Evolutionary conservation across 2,888 invertebrate genomes (phyloP).

Genomic region (Apeira syringaria): DNA sequence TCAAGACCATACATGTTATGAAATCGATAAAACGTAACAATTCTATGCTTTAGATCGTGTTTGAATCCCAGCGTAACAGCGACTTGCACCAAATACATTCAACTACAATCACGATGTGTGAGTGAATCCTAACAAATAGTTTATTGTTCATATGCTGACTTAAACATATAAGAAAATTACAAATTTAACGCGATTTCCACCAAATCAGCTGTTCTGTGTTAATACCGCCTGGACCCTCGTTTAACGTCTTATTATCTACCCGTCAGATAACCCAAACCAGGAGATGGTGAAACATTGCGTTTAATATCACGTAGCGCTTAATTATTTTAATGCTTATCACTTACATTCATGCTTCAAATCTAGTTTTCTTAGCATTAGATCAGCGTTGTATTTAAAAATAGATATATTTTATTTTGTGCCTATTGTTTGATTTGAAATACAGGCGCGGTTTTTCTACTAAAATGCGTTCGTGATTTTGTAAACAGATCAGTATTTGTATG

Average conservation of each 20-base stretch:
- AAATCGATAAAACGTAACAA: no score
- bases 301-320: conserved; percentile 28
- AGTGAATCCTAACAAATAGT: no score
- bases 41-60: no score
- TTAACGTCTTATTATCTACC: conserved; percentile 22
- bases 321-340: conserved; percentile 36
- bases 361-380: conserved; percentile 2
- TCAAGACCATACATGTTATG: no score
- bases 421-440: conserved; percentile 66
- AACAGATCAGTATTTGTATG: conserved; percentile 8
- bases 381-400: neutral
- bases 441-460: conserved; percentile 56
- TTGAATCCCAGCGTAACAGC: no score
- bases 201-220: neutral
- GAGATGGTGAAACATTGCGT: conserved; percentile 21
- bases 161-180: no score
- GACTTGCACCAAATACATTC: no score
- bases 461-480: conserved; percentile 34
- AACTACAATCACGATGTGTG: no score
- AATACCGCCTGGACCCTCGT: no score
- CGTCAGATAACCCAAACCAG: conserved; percentile 10
- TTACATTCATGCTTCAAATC: conserved; percentile 24
- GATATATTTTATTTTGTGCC: conserved; percentile 44
- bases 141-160: no score
- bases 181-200: neutral